A percentile compares a stretch with the other conserved stretches of the same genome.
phyloP scores from a whole-genome alignment of 2,113 vertebrate genomes.

The Malurus elegans region DNA sequence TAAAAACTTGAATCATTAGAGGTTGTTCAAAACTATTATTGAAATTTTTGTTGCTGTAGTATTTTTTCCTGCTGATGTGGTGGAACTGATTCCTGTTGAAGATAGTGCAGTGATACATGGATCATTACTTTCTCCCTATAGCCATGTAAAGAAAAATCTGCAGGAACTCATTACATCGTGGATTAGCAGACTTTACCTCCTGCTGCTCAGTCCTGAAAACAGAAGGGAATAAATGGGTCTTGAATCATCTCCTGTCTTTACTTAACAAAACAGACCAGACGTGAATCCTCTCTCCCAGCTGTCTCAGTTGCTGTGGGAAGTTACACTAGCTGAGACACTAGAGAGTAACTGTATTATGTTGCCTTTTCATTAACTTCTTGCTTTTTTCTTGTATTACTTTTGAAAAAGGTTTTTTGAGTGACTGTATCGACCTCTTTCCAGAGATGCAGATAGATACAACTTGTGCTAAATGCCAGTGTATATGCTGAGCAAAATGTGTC shows the following conservation, averaged over 20 bases:
- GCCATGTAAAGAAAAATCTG: neutral
- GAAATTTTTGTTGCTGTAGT: neutral
- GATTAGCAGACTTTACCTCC: neutral
- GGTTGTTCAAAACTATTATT: neutral
- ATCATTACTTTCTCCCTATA: constrained; percentile 18
- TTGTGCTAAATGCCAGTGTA: rapidly evolving
- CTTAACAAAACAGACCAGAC: neutral
- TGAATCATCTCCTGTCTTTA: neutral
- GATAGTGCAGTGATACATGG: neutral
- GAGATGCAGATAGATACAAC: neutral
- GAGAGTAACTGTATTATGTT: neutral
- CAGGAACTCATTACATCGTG: neutral
- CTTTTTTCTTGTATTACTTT: neutral
- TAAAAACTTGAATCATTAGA: neutral
- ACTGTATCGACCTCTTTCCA: rapidly evolving
- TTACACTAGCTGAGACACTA: neutral
- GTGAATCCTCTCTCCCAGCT: neutral
- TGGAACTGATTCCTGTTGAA: neutral
- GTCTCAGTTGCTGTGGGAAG: neutral
- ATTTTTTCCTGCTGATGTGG: neutral
- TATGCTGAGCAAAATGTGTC: neutral
- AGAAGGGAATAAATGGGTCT: neutral
- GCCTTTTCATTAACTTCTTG: neutral
- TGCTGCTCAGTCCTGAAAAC: neutral
- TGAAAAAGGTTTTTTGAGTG: neutral